phyloP scores from a whole-genome alignment of 2,113 vertebrate genomes.

The Heterocephalus glaber region DNA sequence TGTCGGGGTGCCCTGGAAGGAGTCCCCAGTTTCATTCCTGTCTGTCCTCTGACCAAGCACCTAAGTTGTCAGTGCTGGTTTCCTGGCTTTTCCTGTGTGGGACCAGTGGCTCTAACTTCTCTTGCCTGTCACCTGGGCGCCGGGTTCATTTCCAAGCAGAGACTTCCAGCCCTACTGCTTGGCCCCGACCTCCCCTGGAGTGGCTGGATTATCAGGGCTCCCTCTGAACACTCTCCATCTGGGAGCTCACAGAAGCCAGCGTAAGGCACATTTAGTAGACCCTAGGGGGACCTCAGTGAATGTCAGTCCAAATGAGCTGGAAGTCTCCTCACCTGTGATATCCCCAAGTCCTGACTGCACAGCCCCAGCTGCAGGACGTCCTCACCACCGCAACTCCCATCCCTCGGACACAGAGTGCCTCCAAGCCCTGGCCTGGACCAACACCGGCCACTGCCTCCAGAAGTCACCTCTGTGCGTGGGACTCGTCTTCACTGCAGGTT shows the following conservation, averaged over 20 bases:
- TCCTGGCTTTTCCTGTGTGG: background rate
- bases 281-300: background rate
- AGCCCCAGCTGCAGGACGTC: background rate
- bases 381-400: background rate
- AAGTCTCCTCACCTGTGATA: background rate
- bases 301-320: background rate
- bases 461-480: background rate
- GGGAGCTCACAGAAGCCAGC: background rate
- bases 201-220: background rate
- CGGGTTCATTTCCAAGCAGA: background rate
- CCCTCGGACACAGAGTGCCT: background rate
- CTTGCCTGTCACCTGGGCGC: background rate
- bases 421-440: background rate
- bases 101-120: background rate
- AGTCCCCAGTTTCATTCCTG: background rate
- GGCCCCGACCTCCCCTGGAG: background rate
- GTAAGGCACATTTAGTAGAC: background rate
- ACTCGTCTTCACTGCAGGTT: background rate
- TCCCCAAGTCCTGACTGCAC: background rate
- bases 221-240: background rate
- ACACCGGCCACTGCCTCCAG: rapidly evolving
- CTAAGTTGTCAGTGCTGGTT: background rate
- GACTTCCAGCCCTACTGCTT: background rate
- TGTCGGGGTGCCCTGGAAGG: background rate
- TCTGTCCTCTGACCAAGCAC: background rate